Conservation (phyloP, 2,888 invertebrate genomes). For the Scaptomyza reducta region DNA sequence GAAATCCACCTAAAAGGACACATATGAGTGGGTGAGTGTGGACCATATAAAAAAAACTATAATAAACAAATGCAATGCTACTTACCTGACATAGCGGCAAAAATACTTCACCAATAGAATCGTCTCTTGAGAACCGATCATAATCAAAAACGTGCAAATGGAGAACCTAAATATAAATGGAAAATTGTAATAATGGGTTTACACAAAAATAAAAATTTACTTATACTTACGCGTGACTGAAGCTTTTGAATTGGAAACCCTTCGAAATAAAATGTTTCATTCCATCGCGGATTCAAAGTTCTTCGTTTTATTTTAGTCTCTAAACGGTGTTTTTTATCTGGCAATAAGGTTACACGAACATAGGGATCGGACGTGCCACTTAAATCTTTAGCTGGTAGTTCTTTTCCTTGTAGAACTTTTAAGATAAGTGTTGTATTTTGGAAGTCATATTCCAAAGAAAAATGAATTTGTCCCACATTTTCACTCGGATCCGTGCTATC, state of each 20-base stretch:
- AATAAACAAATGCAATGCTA: too few relatives aligned
- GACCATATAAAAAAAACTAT: too few relatives aligned
- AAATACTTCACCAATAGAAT: slow-evolving; percentile 97
- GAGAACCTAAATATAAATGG: slow-evolving; percentile 86
- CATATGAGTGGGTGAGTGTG: too few relatives aligned
- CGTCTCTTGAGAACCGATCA: slow-evolving; percentile 96
- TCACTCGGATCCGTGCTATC: slow-evolving; percentile 96
- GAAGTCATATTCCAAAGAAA: slow-evolving; percentile 96
- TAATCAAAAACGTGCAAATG: slow-evolving; percentile 97
- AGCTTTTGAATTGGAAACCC: slow-evolving; percentile 97
- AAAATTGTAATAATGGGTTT: neutral
- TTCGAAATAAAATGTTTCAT: slow-evolving; percentile 97
- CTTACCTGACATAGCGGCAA: slow-evolving; percentile 94
- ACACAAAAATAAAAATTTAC: neutral
- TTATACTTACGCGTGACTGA: slow-evolving; percentile 90
- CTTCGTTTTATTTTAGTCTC: slow-evolving; percentile 96
- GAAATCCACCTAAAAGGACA: slow-evolving; percentile 86
- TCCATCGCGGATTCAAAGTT: slow-evolving; percentile 96
- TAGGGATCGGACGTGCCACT: slow-evolving; percentile 97
- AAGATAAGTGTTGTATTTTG: slow-evolving; percentile 95
- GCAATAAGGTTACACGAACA: slow-evolving; percentile 93
- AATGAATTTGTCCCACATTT: slow-evolving; percentile 97
- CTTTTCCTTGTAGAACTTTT: slow-evolving; percentile 96
- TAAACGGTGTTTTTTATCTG: slow-evolving; percentile 95
- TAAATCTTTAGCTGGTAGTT: slow-evolving; percentile 96